These are phyloP conservation scores for Halcyon leucocephala DNA, from an alignment of 2,797 vertebrate species.

Conservation along the genomic window DNA sequence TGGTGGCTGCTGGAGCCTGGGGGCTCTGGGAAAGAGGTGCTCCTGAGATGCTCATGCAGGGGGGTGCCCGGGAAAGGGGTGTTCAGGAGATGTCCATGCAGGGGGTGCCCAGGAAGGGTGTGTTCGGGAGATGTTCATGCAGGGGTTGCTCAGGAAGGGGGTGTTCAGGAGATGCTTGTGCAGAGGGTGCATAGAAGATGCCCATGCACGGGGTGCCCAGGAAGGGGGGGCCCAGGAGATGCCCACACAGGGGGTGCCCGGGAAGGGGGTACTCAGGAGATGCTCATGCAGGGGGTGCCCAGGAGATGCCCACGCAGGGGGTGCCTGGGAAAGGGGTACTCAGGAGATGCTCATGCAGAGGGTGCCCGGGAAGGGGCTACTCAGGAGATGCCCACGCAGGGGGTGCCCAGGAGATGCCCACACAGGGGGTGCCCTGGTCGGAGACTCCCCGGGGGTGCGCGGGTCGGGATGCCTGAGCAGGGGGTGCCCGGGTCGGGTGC, in stretches of 20 bases:
- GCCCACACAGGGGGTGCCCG: background rate
- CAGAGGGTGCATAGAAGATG: background rate
- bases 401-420: too few relatives aligned
- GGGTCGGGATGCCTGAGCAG: background rate
- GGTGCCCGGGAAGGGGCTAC: too few relatives aligned
- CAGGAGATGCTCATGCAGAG: too few relatives aligned
- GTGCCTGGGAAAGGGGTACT: too few relatives aligned
- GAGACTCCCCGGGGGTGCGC: background rate
- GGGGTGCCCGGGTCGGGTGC: background rate
- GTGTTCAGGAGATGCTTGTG: too few relatives aligned
- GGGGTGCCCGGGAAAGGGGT: background rate
- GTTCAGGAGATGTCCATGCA: too few relatives aligned
- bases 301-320: background rate
- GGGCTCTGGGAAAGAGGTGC: background rate
- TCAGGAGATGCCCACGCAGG: too few relatives aligned
- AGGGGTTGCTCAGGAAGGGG: background rate
- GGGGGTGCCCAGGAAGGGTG: background rate
- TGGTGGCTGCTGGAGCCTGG: background rate
- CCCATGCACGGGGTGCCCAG: background rate
- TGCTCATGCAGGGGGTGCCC: background rate
- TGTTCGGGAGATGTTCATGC: too few relatives aligned
- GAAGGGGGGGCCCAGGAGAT: too few relatives aligned
- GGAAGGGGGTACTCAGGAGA: background rate
- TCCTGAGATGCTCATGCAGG: background rate
- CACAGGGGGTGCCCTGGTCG: background rate